Percentiles rank a stretch among this genome's conserved stretches.
phyloP scores from a whole-genome alignment of 2,797 vertebrate genomes.

The Moxostoma hubbsi region DNA sequence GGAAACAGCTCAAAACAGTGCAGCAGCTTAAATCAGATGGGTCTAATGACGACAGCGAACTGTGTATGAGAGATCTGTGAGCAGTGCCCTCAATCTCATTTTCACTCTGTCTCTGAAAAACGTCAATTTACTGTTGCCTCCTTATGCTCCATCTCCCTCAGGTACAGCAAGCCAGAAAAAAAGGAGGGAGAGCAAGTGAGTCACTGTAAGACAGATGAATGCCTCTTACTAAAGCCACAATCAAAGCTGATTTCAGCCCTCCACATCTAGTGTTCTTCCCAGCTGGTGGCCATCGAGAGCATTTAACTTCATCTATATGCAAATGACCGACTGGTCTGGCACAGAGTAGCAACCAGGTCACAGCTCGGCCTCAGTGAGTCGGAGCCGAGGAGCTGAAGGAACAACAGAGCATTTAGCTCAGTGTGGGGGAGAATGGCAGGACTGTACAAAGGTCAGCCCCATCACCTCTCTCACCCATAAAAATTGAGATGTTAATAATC shows the following conservation, averaged over 20 bases:
- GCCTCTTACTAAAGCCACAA: conserved; percentile 37
- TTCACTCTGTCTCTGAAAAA: conserved; percentile 33
- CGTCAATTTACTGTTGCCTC: conserved; percentile 15
- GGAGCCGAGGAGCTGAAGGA: neutral
- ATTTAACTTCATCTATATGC: conserved; percentile 55
- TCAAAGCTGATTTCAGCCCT: conserved; percentile 37
- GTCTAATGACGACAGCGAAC: neutral
- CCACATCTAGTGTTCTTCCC: conserved; percentile 23
- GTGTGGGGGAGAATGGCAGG: neutral
- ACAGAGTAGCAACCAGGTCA: conserved; percentile 18
- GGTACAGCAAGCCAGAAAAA: conserved; percentile 15
- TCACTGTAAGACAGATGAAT: conserved; percentile 16
- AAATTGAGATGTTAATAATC: conserved; percentile 15
- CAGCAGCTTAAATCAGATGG: neutral
- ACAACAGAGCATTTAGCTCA: neutral
- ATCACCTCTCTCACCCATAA: conserved; percentile 5
- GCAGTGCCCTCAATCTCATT: conserved; percentile 3
- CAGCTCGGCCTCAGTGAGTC: neutral
- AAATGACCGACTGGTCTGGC: conserved; percentile 42
- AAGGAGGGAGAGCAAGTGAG: conserved; percentile 21
- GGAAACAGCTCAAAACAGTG: neutral
- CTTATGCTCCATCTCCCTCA: conserved; percentile 34
- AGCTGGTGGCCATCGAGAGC: conserved; percentile 36
- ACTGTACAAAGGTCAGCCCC: conserved; percentile 22
- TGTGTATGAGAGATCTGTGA: neutral